These are phyloP conservation scores for Chiloscyllium plagiosum DNA, from an alignment of 2,113 vertebrate species.

Conservation along the genomic window DNA sequence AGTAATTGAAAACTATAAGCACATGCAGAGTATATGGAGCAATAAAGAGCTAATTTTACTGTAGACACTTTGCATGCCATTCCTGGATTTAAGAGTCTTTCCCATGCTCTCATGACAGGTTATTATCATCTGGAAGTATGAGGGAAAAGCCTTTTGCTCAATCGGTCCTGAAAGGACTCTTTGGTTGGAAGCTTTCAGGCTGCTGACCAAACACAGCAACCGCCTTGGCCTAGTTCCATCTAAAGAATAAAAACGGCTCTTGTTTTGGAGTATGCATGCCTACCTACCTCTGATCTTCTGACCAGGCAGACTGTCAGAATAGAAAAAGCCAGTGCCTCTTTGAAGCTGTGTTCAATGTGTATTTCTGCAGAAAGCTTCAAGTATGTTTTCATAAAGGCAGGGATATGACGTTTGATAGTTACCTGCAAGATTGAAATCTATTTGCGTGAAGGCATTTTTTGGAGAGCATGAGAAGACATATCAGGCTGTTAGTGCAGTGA, in stretches of 20 bases:
- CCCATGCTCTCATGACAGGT: not conserved
- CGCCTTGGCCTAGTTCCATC: not conserved
- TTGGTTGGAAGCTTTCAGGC: not conserved
- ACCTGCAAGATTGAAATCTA: not conserved
- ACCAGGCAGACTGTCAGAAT: not conserved
- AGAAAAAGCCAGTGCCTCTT: not conserved
- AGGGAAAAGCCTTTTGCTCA: not conserved
- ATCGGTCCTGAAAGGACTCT: not conserved
- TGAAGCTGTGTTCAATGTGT: not conserved
- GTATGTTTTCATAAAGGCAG: not conserved
- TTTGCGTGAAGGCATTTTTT: not conserved
- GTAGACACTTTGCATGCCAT: not conserved
- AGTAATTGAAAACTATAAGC: not conserved
- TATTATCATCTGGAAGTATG: not conserved
- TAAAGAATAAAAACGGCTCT: not conserved
- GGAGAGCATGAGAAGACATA: not conserved
- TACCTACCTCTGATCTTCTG: not conserved
- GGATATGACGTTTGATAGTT: not conserved
- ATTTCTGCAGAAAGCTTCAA: not conserved
- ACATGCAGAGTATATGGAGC: not conserved
- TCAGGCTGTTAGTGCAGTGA: not conserved
- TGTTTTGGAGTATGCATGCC: not conserved
- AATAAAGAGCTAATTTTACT: not conserved
- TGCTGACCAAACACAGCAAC: slow-evolving; percentile 2
- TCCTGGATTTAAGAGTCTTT: not conserved